These are phyloP conservation scores for Hedya salicella DNA, from an alignment of 2,888 invertebrate genomes.

Conservation along the genomic window DNA sequence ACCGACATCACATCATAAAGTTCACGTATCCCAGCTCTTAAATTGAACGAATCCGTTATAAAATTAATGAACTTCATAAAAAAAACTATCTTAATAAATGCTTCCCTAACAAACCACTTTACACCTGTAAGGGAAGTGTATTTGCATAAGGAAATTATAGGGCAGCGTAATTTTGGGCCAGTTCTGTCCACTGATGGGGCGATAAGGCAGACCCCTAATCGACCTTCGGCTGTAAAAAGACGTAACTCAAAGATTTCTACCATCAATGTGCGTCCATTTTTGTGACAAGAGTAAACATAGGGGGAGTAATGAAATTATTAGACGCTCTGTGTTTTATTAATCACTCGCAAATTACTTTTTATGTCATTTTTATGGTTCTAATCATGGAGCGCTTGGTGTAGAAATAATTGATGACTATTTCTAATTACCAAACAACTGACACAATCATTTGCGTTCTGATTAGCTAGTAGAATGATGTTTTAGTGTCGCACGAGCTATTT, in stretches of 20 bases:
- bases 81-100: constrained; percentile 29
- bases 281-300: background rate
- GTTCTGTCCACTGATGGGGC: constrained; percentile 56
- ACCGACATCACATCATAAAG: background rate
- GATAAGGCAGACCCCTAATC: constrained; percentile 59
- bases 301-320: constrained; percentile 66
- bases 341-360: constrained; percentile 50
- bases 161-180: constrained; percentile 55
- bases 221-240: background rate
- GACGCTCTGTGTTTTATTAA: constrained; percentile 62
- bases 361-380: constrained; percentile 28
- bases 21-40: no score
- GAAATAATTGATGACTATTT: constrained; percentile 14
- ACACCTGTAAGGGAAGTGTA: constrained; percentile 57
- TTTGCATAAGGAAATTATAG: constrained; percentile 66
- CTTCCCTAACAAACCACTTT: constrained; percentile 47
- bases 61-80: constrained; percentile 34
- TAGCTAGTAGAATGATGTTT: background rate
- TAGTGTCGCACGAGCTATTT: constrained; percentile 4
- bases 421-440: background rate
- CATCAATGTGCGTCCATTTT: constrained; percentile 1
- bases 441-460: background rate
- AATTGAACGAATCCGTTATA: constrained; percentile 25
- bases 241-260: constrained; percentile 10
- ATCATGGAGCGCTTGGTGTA: constrained; percentile 22